Evolutionary conservation across 2,888 invertebrate genomes (phyloP).

Genomic region (Drosophila bunnanda): DNA sequence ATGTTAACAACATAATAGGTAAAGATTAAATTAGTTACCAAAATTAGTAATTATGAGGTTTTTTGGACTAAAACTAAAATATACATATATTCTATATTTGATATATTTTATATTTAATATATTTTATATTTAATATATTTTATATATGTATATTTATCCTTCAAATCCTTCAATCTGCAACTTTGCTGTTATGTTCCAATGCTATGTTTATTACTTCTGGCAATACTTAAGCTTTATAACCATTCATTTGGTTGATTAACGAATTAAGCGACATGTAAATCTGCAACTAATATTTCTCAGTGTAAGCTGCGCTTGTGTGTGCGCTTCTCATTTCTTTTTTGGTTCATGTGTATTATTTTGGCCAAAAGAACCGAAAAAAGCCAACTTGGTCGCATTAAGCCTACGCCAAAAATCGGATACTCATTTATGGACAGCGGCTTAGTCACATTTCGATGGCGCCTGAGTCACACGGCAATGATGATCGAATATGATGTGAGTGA

Average conservation of each 20-base stretch:
- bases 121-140: neutral
- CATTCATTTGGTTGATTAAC: too few relatives aligned
- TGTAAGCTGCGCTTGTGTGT: conserved; percentile 1
- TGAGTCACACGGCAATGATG: conserved; percentile 31
- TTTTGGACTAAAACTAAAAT: neutral
- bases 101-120: too few relatives aligned
- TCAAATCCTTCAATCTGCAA: too few relatives aligned
- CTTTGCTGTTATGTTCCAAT: too few relatives aligned
- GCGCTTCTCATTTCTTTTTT: neutral
- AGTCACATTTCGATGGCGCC: conserved; percentile 34
- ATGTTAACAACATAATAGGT: too few relatives aligned
- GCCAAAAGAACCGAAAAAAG: conserved; percentile 30
- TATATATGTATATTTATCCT: too few relatives aligned
- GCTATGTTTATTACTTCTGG: too few relatives aligned
- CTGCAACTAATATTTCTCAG: too few relatives aligned
- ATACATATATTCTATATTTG: too few relatives aligned
- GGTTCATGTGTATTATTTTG: conserved; percentile 2
- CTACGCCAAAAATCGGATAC: conserved; percentile 53
- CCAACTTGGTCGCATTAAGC: conserved; percentile 57
- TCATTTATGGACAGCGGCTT: conserved; percentile 40
- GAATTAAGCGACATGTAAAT: too few relatives aligned
- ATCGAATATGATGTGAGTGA: conserved; percentile 23
- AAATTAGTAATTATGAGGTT: neutral
- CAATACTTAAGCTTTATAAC: too few relatives aligned
- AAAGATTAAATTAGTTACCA: neutral